Percentiles rank a stretch among this genome's conserved stretches.
phyloP scores from a whole-genome alignment of 2,888 invertebrate genomes.

The Chrysomela aeneicollis region DNA sequence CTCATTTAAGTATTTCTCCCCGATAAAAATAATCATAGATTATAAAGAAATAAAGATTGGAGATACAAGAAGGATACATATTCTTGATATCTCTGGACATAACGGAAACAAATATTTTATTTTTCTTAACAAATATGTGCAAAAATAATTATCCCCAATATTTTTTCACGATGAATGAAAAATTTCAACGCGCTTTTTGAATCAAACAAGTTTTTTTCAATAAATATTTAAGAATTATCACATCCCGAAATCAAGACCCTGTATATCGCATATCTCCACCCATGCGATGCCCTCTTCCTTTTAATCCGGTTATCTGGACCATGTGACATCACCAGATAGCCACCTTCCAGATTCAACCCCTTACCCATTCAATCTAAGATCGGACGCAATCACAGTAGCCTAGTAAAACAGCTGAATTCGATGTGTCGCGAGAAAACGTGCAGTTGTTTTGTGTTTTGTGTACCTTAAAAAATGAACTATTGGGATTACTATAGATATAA shows the following conservation, averaged over 20 bases:
- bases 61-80: no score
- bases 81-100: no score
- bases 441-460: slow-evolving; percentile 22
- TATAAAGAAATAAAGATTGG: no score
- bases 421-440: not conserved
- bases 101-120: no score
- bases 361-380: slow-evolving; percentile 42
- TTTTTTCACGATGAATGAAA: no score
- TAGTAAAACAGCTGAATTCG: slow-evolving; percentile 32
- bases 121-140: no score
- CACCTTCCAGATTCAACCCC: slow-evolving; percentile 47
- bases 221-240: no score
- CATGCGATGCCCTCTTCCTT: slow-evolving; percentile 35
- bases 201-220: no score
- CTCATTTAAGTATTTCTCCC: no score
- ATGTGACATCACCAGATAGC: slow-evolving; percentile 46
- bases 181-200: no score
- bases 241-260: not conserved
- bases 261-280: slow-evolving; percentile 13
- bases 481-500: slow-evolving; percentile 36
- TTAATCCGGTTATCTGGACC: slow-evolving; percentile 52
- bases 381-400: slow-evolving; percentile 29
- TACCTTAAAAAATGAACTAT: slow-evolving; percentile 33
- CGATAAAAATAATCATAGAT: no score
- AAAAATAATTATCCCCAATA: no score